Base-by-base conservation (phyloP, 1,140 invertebrate species). In the Acromyrmex echinatior region DNA sequence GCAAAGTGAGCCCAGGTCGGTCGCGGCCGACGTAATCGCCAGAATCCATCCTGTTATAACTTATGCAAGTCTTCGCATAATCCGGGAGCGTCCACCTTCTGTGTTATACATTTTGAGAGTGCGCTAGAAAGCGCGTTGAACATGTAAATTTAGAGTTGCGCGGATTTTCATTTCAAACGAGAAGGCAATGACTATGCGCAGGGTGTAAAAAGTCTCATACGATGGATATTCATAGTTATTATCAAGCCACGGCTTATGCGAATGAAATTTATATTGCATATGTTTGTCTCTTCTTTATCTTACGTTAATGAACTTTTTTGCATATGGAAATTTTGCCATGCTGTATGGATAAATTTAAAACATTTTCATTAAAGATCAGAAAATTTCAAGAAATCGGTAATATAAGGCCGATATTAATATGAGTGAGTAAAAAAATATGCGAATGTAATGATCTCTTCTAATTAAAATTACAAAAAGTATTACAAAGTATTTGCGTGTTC, bases 11-110 rank as follows among this genome's bases (percentile, higher is more conserved):
- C 76, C 81, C 65, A 81, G 85, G 65, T 53, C 82, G 76, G 65
- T 45, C 49, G 53, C 65, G 56, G 85, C 77, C 63, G 49, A 35
- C 56, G 77, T 86, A 86, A 86, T 79, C 85, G 65, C 77, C 35
- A 80, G 77, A 81, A 86, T 86, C 85, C 85, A 81, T 86, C 85
- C 77, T 79, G 85, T 86, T 86, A 81, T 86, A 86, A 86, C 85
- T 86, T 86, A 70, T 86, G 85, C 65, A 86, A 86, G 77, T 62
- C 77, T 81, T 80, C 56, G 77, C 65, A 71, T 86, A 86, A 86
- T 86, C 77, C 51, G n/a, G 65, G 31, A 71, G 77, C 65, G 85
- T 86, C 77, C 76, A 81, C 77, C 28, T 18, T 81, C 77, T 49
- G 31, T 62, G 76, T 86, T 86, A 71, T 86, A 86, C 82, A 66